A percentile compares a stretch with the other conserved stretches of the same genome.
Conservation (phyloP, 1,140 invertebrate species). For the Nasonia vitripennis region DNA sequence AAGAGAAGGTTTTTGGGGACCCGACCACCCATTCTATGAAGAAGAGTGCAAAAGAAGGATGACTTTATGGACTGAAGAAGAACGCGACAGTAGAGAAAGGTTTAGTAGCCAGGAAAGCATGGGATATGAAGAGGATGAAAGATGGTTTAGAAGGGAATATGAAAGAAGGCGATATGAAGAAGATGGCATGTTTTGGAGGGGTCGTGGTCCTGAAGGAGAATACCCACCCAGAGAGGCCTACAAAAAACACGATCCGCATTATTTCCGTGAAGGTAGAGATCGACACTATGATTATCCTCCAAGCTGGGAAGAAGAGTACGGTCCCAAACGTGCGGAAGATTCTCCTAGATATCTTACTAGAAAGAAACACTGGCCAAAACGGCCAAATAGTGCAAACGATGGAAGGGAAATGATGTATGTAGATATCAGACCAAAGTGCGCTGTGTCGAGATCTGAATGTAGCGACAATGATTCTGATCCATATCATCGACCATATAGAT, state of each 20-base stretch:
- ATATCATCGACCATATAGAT: constrained; percentile 68
- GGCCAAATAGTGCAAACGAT: constrained; percentile 79
- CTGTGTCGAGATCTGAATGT: constrained; percentile 71
- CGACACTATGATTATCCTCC: constrained; percentile 65
- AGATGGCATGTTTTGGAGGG: constrained; percentile 64
- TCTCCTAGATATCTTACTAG: constrained; percentile 71
- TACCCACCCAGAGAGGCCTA: constrained; percentile 64
- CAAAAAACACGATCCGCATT: constrained; percentile 65
- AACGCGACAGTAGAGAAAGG: constrained; percentile 69
- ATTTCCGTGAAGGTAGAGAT: constrained; percentile 64
- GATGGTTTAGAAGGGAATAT: constrained; percentile 69
- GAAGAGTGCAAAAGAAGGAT: constrained; percentile 68
- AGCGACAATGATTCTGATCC: constrained; percentile 72
- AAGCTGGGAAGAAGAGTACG: constrained; percentile 66
- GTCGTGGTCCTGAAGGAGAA: constrained; percentile 54
- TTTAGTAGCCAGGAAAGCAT: constrained; percentile 76
- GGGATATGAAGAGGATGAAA: constrained; percentile 73
- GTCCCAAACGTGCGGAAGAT: constrained; percentile 65
- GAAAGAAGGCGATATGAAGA: constrained; percentile 70
- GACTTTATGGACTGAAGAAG: constrained; percentile 70
- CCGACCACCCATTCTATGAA: constrained; percentile 68
- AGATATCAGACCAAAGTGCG: constrained; percentile 65
- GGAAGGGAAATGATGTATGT: constrained; percentile 69
- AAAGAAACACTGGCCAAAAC: constrained; percentile 78
- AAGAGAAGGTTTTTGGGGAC: constrained; percentile 63